Evolutionary conservation across 2,888 invertebrate species (phyloP).

Genomic region (Meghimatium bilineatum): DNA sequence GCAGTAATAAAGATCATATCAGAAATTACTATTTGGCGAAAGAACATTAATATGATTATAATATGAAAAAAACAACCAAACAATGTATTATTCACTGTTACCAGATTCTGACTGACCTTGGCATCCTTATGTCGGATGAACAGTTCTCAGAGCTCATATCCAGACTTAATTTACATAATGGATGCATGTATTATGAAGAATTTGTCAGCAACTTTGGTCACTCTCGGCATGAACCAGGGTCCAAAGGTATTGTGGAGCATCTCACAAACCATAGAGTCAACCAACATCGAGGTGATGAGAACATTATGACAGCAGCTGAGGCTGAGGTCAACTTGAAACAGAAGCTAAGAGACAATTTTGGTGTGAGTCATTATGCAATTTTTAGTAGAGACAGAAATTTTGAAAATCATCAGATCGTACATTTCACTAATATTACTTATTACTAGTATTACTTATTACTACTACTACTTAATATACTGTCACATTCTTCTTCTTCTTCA

Average conservation of each 20-base stretch:
- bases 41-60: too few relatives aligned
- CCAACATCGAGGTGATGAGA: slow-evolving; percentile 73
- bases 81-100: neutral
- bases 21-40: too few relatives aligned
- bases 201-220: slow-evolving; percentile 72
- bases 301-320: slow-evolving; percentile 69
- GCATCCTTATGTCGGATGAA: slow-evolving; percentile 70
- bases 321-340: slow-evolving; percentile 67
- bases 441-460: too few relatives aligned
- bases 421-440: too few relatives aligned
- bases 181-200: slow-evolving; percentile 71
- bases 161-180: slow-evolving; percentile 65
- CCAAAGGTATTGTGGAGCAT: slow-evolving; percentile 59
- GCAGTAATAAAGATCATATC: too few relatives aligned
- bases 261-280: slow-evolving; percentile 73
- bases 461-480: too few relatives aligned
- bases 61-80: too few relatives aligned
- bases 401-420: neutral
- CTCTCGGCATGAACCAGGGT: slow-evolving; percentile 57
- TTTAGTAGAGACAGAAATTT: too few relatives aligned
- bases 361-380: slow-evolving; percentile 60
- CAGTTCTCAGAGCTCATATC: slow-evolving; percentile 69
- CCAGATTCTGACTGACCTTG: slow-evolving; percentile 69
- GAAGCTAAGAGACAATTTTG: slow-evolving; percentile 75
- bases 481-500: too few relatives aligned